Evolutionary conservation across 2,113 vertebrate species (phyloP).

Genomic region (Gymnogyps californianus): DNA sequence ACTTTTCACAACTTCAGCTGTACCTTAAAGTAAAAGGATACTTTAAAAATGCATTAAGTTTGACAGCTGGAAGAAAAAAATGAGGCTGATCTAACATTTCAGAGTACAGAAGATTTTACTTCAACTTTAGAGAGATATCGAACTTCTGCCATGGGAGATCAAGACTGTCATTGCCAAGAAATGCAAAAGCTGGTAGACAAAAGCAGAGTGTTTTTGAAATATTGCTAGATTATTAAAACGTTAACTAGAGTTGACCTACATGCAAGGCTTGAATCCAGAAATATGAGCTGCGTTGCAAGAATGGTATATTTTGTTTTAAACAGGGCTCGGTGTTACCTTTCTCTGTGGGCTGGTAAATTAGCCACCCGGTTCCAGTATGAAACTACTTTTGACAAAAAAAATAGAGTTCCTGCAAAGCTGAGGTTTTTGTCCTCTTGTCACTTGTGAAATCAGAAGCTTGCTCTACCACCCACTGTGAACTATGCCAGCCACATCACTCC

Average conservation of each 20-base stretch:
- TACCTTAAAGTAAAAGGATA: not conserved
- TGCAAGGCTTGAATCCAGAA: not conserved
- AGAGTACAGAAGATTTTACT: not conserved
- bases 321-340: fast-evolving
- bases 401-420: not conserved
- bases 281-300: not conserved
- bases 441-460: not conserved
- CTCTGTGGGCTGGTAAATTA: not conserved
- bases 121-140: not conserved
- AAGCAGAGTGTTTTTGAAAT: not conserved
- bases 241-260: not conserved
- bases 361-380: not conserved
- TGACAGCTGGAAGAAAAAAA: not conserved
- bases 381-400: not conserved
- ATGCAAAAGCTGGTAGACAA: not conserved
- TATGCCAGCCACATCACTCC: not conserved
- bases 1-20: not conserved
- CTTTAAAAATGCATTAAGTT: slow-evolving; percentile 14
- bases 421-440: not conserved
- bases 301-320: not conserved
- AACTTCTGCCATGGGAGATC: not conserved
- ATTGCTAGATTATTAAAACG: not conserved
- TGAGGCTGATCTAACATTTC: not conserved
- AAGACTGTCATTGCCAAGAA: not conserved
- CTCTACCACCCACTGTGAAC: not conserved